Evolutionary conservation across 2,888 invertebrate genomes (phyloP), one percentile per base, ranked within the genome.

Genomic region (Stenolophus ochropezus): DNA sequence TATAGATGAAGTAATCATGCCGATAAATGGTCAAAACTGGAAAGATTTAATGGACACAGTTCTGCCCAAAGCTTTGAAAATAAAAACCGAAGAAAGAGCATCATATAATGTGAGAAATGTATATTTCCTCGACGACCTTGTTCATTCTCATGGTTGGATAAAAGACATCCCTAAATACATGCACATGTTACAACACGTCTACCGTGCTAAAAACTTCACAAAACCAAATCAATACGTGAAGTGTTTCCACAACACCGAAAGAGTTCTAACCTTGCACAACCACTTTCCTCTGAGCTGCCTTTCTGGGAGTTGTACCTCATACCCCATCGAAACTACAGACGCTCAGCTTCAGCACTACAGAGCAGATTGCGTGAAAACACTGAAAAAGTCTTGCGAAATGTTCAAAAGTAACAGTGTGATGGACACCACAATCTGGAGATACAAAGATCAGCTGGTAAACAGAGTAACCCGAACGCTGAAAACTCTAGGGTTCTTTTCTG

Each of bases 1-100:
- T 88, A 95, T 97, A 84, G 98, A 98, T 90, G 98, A 98, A 90
- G 95, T 97, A 80, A 97, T 98, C 85, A 96, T 98, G 93, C 98
- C 98, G 4, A 90, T 95, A 85, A 92, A 94, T 85, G 92, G 92
- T 83, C 89, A 89, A 3, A 91, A 92, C 0, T 98, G 98, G 97
- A 91, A 91, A 75, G 93, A 93, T 84, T 91, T 98, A 83, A 94
- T 98, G 95, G 91, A 91, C 74, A 93, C 94, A 83, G 93, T 89
- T 1, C 89, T 94, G 84, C 91, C 92, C 0, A 94, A 94, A 86
- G 93, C 95, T 1, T 90, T 94, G 74, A 93, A 94, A 83, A 91
- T 94, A 11, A 92, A 93, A 87, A 85, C 84, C 84, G 92, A 92
- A 85, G 92, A 92, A 8, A 87, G 96, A 84, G 95, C 95, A 4